These are phyloP conservation scores for Xyrauchen texanus DNA, from an alignment of 2,113 vertebrate species.

Conservation along the genomic window DNA sequence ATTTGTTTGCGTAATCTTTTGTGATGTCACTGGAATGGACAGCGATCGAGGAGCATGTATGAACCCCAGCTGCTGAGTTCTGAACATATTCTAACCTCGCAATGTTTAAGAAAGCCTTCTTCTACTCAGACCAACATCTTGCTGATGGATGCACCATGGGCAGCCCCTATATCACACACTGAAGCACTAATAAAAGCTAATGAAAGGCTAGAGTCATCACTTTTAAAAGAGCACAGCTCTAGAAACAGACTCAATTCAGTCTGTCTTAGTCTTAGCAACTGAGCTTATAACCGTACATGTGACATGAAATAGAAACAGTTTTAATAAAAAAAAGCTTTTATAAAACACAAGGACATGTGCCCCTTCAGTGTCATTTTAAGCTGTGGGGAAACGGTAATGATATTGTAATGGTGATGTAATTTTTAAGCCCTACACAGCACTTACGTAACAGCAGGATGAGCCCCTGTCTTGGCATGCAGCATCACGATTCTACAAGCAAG, in stretches of 20 bases:
- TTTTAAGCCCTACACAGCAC: background rate
- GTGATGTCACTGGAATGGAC: too few species aligned
- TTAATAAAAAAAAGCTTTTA: background rate
- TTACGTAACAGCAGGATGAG: constrained; percentile 14
- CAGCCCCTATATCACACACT: too few species aligned
- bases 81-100: too few species aligned
- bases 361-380: background rate
- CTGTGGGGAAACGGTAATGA: background rate
- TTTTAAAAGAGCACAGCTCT: too few species aligned
- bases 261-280: background rate
- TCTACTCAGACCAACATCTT: too few species aligned
- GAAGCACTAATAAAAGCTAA: too few species aligned
- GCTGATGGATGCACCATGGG: too few species aligned
- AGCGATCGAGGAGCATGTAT: too few species aligned
- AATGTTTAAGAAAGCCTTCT: too few species aligned
- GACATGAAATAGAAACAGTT: background rate
- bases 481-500: background rate
- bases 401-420: constrained; percentile 15
- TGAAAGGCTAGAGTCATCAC: too few species aligned
- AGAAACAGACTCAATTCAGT: background rate
- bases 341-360: background rate
- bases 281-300: background rate
- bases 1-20: too few species aligned
- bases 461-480: background rate
- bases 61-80: too few species aligned